Evolutionary conservation across 2,797 vertebrate species (phyloP), one percentile per base, ranked within the genome.

Genomic region (Takifugu rubripes): DNA sequence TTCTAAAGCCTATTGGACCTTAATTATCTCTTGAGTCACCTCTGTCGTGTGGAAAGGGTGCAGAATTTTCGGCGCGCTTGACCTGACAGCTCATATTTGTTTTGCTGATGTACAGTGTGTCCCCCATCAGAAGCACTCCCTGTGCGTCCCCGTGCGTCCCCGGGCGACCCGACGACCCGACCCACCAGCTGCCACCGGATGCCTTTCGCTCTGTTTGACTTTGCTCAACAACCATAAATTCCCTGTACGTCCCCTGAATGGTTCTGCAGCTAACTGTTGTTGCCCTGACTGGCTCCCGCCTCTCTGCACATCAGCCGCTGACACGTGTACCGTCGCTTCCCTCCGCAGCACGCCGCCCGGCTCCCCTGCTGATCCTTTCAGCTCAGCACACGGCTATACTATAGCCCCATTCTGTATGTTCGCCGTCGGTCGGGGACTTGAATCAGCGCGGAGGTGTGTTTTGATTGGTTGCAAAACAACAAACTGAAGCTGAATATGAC

Each of bases 291-390:
- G 63, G 3, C 31, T 33, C 31, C 36, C 36, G 12, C 36, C 72
- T 74, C 68, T 61, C 65, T 64, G 58, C 52, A 53, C 43, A 27
- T 75, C 24, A 15, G 70, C 64, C 56, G 17, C 71, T 68, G 67
- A 61, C 48, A 54, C 74, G 69, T 61, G 77, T 68, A 54, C 64
- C 54, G 45, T 66, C 40, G 59, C 66, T 76, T 83, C 63, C 65
- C 33, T n/a, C 9, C 74, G 26, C 82, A 72, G 79, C 79, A 44
- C 75, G 81, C 50, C 40, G 70, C 60, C 66, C 52, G 6, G 73
- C 59, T 72, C 72, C 74, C 82, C 84, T 54, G 76, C 81, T 80
- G 81, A 68, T 86, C 82, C 70, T 81, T 86, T 83, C 76, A 84
- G 74, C 80, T 68, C 64, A 43, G 14, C 45, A 65, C 69, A 72